Conservation (phyloP, 2,113 vertebrate species). For the Erythrocebus patas region DNA sequence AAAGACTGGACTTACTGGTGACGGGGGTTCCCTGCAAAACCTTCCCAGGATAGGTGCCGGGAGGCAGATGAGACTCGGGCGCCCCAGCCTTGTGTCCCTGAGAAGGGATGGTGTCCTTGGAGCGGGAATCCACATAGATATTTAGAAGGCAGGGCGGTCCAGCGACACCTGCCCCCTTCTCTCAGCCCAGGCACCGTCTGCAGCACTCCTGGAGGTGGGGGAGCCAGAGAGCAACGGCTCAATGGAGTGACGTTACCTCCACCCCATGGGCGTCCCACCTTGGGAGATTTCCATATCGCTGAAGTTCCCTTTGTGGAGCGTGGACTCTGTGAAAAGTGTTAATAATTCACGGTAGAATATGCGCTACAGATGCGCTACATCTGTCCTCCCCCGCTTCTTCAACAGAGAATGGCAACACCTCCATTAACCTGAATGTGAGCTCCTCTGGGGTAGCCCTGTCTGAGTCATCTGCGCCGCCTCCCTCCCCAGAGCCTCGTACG, state of each 20-base stretch:
- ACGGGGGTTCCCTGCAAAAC: not conserved
- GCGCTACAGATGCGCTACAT: no score
- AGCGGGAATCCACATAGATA: not conserved
- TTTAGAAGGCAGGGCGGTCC: not conserved
- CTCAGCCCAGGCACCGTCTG: not conserved
- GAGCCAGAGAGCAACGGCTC: not conserved
- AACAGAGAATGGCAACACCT: not conserved
- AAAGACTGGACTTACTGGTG: not conserved
- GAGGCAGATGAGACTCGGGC: not conserved
- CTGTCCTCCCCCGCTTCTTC: not conserved
- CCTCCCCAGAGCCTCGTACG: not conserved
- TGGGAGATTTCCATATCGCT: not conserved
- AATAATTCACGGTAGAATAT: not conserved
- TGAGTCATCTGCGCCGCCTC: not conserved
- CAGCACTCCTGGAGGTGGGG: not conserved
- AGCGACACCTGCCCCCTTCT: not conserved
- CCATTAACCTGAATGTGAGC: not conserved
- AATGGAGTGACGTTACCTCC: not conserved
- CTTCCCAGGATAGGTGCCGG: not conserved
- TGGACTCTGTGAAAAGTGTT: not conserved
- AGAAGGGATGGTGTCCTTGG: not conserved
- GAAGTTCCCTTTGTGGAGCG: not conserved
- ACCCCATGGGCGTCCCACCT: not conserved
- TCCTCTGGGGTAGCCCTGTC: accelerated
- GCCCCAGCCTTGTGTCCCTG: not conserved